Evolutionary conservation across 1,140 invertebrate genomes (phyloP).

Genomic region (Tigriopus japonicus): DNA sequence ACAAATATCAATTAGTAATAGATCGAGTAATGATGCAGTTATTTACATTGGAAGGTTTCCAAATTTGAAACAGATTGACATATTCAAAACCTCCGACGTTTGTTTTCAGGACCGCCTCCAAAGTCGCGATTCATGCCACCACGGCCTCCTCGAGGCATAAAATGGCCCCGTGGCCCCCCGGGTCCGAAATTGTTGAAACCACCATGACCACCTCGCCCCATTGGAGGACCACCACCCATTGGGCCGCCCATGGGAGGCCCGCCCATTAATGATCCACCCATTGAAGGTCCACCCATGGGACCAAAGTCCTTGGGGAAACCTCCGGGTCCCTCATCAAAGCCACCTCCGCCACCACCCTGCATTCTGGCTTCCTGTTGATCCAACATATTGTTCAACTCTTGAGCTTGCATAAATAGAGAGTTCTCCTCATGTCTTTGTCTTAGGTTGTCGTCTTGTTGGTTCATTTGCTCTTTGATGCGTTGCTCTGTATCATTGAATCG

Average conservation of each 20-base stretch:
- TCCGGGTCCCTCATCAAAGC: neutral
- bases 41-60: too few relatives aligned
- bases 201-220: neutral
- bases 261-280: neutral
- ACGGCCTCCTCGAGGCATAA: neutral
- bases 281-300: neutral
- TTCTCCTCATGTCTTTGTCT: conserved; percentile 10
- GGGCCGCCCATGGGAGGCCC: neutral
- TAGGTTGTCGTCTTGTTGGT: conserved; percentile 5
- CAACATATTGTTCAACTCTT: conserved; percentile 2
- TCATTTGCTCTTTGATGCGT: neutral
- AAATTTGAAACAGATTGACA: neutral
- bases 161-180: neutral
- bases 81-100: neutral
- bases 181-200: too few relatives aligned
- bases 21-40: too few relatives aligned
- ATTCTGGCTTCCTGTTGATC: conserved; percentile 1
- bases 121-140: neutral
- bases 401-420: conserved; percentile 7
- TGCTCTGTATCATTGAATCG: neutral
- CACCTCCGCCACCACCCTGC: neutral
- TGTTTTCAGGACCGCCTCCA: neutral
- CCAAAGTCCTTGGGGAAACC: neutral
- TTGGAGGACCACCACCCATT: neutral
- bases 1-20: too few relatives aligned